These are phyloP conservation scores for Campaea margaritaria DNA, from an alignment of 2,888 invertebrate species.

Conservation along the genomic window DNA sequence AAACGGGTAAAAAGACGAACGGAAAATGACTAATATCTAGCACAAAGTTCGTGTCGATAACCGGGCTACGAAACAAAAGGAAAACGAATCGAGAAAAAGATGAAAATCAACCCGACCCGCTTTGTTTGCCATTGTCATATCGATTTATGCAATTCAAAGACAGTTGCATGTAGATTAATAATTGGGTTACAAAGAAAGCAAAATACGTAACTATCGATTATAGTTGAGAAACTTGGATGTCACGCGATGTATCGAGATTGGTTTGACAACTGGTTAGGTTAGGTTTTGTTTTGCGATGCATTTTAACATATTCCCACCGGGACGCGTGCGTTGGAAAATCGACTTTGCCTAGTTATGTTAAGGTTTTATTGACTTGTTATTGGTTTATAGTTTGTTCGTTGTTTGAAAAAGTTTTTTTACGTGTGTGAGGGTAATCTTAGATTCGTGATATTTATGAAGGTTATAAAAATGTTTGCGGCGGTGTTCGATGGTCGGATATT, in stretches of 20 bases:
- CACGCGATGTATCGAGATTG: constrained; percentile 82
- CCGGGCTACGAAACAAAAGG: constrained; percentile 71
- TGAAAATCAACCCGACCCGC: constrained; percentile 51
- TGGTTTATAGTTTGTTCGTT: constrained; percentile 16
- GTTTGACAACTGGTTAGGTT: constrained; percentile 65
- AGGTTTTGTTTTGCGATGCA: constrained; percentile 56
- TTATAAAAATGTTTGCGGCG: constrained; percentile 82
- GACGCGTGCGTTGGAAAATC: constrained; percentile 39
- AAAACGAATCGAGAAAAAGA: constrained; percentile 52
- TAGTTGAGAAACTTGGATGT: constrained; percentile 58
- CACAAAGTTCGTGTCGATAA: constrained; percentile 78
- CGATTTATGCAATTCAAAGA: constrained; percentile 32
- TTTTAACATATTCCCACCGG: constrained; percentile 19
- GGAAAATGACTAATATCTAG: constrained; percentile 76
- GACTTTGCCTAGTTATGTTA: constrained; percentile 47
- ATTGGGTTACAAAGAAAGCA: constrained; percentile 65
- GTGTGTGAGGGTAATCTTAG: constrained; percentile 53
- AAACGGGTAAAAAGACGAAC: constrained; percentile 55
- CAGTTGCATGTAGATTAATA: constrained; percentile 68
- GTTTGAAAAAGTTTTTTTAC: constrained; percentile 39
- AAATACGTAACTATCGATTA: constrained; percentile 44
- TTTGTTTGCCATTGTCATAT: constrained; percentile 46
- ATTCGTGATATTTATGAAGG: constrained; percentile 75
- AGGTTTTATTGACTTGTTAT: constrained; percentile 19
- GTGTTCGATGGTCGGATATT: constrained; percentile 65